These are phyloP conservation scores for Protomyctophum bolini DNA, from an alignment of 2,113 vertebrate genomes.

Conservation along the genomic window DNA sequence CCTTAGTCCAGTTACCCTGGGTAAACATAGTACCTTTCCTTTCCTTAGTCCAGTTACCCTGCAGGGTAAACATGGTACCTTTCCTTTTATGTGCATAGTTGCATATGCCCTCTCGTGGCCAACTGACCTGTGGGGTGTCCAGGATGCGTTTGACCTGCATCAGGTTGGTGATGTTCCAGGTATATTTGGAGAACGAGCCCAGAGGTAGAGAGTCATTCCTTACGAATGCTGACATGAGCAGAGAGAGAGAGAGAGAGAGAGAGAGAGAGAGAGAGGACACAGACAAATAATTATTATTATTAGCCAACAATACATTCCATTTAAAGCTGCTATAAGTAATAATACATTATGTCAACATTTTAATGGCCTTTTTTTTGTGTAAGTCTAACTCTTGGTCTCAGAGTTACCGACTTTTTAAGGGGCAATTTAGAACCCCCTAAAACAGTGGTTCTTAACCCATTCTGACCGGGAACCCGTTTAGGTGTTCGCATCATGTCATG, in stretches of 20 bases:
- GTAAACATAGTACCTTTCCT: too few relatives aligned
- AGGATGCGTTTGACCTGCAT: conserved; percentile 92
- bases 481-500: too few relatives aligned
- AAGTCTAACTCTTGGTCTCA: neutral
- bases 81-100: too few relatives aligned
- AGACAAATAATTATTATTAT: neutral
- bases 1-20: too few relatives aligned
- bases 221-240: conserved; percentile 79
- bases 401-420: neutral
- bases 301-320: neutral
- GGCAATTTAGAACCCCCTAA: neutral
- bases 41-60: too few relatives aligned
- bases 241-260: conserved; percentile 13
- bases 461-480: too few relatives aligned
- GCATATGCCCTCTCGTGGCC: too few relatives aligned
- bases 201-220: conserved; percentile 84
- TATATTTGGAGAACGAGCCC: conserved; percentile 90
- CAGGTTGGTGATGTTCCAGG: conserved; percentile 90
- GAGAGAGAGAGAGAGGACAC: neutral
- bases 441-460: neutral
- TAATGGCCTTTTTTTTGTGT: too few relatives aligned
- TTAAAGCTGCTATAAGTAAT: too few relatives aligned
- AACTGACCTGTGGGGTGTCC: conserved; percentile 86
- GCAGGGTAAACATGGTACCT: too few relatives aligned
- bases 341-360: too few relatives aligned